Evolutionary conservation across 1,140 invertebrate species (phyloP).

Genomic region (Sinonovacula constricta): DNA sequence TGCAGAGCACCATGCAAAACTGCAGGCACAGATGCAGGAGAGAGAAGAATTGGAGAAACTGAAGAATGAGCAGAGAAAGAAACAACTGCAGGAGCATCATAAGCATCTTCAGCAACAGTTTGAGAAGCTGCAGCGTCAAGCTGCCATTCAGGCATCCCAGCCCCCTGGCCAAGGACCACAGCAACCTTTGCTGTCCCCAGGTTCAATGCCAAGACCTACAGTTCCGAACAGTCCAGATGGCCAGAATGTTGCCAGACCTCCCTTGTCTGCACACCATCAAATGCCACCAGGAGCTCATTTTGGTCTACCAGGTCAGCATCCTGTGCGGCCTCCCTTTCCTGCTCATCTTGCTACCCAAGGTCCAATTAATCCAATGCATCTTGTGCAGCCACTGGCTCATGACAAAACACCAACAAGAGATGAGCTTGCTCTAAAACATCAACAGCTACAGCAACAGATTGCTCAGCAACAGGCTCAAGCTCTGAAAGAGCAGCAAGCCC

Average conservation of each 20-base stretch:
- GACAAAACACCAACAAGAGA: constrained; percentile 27
- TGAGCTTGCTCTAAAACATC: constrained; percentile 42
- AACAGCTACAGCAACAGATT: constrained; percentile 50
- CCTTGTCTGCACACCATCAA: constrained; percentile 31
- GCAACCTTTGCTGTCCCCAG: constrained; percentile 28
- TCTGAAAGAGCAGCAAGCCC: constrained; percentile 42
- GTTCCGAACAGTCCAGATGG: constrained; percentile 5
- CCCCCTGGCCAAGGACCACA: constrained; percentile 8
- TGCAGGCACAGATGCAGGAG: constrained; percentile 54
- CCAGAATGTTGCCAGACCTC: constrained; percentile 14
- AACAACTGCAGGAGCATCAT: constrained; percentile 26
- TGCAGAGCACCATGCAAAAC: constrained; percentile 54
- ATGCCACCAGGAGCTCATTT: constrained; percentile 35
- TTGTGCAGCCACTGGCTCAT: constrained; percentile 12
- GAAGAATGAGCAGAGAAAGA: constrained; percentile 27
- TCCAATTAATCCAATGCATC: constrained; percentile 41
- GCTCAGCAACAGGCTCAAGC: constrained; percentile 18
- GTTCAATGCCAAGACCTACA: constrained; percentile 1
- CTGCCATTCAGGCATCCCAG: constrained; percentile 46
- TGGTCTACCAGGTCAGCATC: constrained; percentile 17
- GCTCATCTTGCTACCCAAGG: constrained; percentile 15
- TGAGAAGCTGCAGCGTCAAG: constrained; percentile 37
- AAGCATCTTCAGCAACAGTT: constrained; percentile 55
- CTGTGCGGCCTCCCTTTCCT: constrained; percentile 27
- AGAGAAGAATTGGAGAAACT: constrained; percentile 23